These are phyloP conservation scores for Pachypeltis micranthus DNA, from an alignment of 1,140 invertebrate species.

Conservation along the genomic window DNA sequence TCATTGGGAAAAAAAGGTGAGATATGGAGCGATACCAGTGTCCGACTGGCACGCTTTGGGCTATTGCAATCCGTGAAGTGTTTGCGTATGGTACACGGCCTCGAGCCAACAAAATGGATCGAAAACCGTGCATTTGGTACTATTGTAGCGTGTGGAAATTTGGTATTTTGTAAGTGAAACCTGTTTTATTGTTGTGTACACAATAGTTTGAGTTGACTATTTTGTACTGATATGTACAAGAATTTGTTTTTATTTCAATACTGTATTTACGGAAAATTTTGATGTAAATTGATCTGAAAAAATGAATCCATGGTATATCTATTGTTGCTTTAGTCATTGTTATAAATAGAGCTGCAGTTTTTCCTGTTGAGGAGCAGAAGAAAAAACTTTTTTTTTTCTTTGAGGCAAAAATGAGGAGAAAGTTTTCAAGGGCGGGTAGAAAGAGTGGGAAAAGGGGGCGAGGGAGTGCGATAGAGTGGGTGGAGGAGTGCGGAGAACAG, in stretches of 20 bases:
- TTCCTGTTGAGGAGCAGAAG: background rate
- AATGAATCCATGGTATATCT: background rate
- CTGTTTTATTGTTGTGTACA: conserved; percentile 17
- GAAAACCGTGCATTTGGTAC: conserved; percentile 21
- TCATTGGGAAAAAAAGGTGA: conserved; percentile 17
- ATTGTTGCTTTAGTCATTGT: background rate
- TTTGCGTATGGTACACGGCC: conserved; percentile 22
- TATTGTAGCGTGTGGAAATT: conserved; percentile 23
- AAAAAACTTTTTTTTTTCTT: no score
- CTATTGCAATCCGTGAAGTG: conserved; percentile 24
- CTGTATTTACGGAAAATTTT: conserved; percentile 15
- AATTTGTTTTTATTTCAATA: conserved; percentile 3
- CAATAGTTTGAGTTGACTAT: conserved; percentile 26
- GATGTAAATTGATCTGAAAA: conserved; percentile 15
- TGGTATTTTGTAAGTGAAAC: conserved; percentile 16
- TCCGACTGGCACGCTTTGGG: conserved; percentile 24
- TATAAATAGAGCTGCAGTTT: conserved; percentile 2
- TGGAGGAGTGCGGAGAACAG: background rate
- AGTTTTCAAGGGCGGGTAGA: background rate
- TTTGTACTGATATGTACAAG: conserved; percentile 24
- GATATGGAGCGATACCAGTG: conserved; percentile 17
- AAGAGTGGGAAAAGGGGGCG: background rate
- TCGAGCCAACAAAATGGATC: background rate
- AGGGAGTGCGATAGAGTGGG: background rate
- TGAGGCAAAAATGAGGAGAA: background rate